Evolutionary conservation across 2,113 vertebrate species (phyloP).

Genomic region (Spheniscus mendiculus): DNA sequence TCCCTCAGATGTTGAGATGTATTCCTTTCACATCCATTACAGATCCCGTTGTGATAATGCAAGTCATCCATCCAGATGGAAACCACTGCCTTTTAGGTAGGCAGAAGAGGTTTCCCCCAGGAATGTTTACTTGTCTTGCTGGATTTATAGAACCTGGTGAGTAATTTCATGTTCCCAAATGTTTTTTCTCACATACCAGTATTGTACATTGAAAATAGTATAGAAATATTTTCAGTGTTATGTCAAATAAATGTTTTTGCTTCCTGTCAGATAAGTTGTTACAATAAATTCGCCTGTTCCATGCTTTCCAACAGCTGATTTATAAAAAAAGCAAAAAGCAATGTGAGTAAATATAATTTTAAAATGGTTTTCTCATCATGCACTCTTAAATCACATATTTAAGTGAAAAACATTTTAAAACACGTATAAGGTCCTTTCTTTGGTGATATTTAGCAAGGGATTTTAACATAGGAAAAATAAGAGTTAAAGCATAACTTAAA

Average conservation of each 20-base stretch:
- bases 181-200: background rate
- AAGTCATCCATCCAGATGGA: conserved; percentile 93
- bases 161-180: background rate
- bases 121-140: conserved; percentile 93
- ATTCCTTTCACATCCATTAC: background rate
- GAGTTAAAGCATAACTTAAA: background rate
- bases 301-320: background rate
- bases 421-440: background rate
- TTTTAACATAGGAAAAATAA: background rate
- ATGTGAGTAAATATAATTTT: background rate
- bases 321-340: background rate
- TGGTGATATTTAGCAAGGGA: background rate
- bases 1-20: background rate
- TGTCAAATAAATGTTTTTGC: background rate
- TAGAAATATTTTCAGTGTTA: background rate
- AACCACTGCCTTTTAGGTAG: conserved; percentile 92
- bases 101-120: conserved; percentile 86
- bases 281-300: background rate
- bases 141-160: conserved; percentile 95
- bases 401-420: background rate
- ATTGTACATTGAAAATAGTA: background rate
- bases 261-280: background rate
- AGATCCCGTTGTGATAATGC: conserved; percentile 99
- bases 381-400: background rate
- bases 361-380: background rate